Evolutionary conservation across 1,140 invertebrate genomes (phyloP), one percentile per base, ranked within the genome.

Genomic region (Drosophila subobscura): DNA sequence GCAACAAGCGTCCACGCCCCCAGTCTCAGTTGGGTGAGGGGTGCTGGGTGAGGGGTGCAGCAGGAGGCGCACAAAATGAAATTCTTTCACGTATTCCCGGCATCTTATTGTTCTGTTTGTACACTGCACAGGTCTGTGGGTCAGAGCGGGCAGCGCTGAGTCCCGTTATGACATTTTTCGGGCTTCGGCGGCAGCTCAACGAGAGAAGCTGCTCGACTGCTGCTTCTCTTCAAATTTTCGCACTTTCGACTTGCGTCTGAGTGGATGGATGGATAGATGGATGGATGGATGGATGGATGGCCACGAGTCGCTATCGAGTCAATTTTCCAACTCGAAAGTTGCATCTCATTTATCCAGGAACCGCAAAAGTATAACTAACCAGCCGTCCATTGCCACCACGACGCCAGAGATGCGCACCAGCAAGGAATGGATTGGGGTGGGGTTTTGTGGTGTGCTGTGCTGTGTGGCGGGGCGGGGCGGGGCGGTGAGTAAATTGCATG

Each of bases 341-440:
- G 44, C 41, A 55, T 59, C 20, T 44, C 59, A 51, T 67, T 50
- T 29, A 44, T 20, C 54, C 40, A 49, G 22, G n/a, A 52, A 58
- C 71, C 46, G 44, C 63, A 68, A 49, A 66, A 49, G 23, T 10
- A 27, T 29, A 23, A 53, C 41, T 46, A 25, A 0, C 52, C 46
- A 33, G 29, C 25, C 49, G 42, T 6, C 46, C 10, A n/a, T 20
- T 20, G 16, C 22, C 3, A 10, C 10, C n/a, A n/a, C 7, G n/a
- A 27, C 20, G 7, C 37, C 14, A n/a, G 40, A 44, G 51, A 22
- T 37, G 33, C 3, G 33, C 10, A 37, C 10, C 33, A 4, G n/a
- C n/a, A n/a, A n/a, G n/a, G n/a, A 37, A 10, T 4, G 33, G 33
- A 37, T 3, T 8, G 29, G 7, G 29, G 2, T n/a, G n/a, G n/a